Conservation (phyloP, 2,888 invertebrate genomes). For the Rutpela maculata region DNA sequence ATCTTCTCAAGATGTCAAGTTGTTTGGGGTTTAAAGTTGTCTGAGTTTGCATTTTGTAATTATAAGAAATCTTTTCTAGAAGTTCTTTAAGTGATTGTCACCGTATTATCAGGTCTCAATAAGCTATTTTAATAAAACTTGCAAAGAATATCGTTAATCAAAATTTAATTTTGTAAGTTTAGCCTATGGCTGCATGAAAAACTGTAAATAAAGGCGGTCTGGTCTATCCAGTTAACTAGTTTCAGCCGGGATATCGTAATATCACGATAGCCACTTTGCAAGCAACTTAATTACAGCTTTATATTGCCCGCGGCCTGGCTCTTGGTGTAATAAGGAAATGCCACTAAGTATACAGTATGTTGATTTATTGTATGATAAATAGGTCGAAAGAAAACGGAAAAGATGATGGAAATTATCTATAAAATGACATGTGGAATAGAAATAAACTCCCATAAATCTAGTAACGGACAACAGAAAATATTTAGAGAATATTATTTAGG, state of each 20-base stretch:
- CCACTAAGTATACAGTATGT: constrained; percentile 21
- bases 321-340: constrained; percentile 18
- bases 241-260: constrained; percentile 16
- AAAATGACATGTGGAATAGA: not conserved
- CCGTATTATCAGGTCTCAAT: not conserved
- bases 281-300: constrained; percentile 24
- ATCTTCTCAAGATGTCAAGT: too few species aligned
- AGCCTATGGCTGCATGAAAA: not conserved
- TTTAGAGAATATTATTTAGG: too few species aligned
- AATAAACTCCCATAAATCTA: too few species aligned
- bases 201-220: not conserved
- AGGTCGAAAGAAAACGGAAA: not conserved
- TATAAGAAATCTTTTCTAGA: not conserved
- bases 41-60: not conserved
- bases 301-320: constrained; percentile 11
- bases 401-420: not conserved
- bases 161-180: not conserved
- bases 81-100: not conserved
- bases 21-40: too few species aligned
- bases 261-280: constrained; percentile 23
- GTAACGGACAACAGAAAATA: too few species aligned
- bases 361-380: constrained; percentile 16
- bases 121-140: not conserved
- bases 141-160: not conserved
- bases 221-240: constrained; percentile 13